Percentiles rank a stretch among this genome's conserved stretches.
Conservation (phyloP, 2,888 invertebrate species). For the Muscina levida region DNA sequence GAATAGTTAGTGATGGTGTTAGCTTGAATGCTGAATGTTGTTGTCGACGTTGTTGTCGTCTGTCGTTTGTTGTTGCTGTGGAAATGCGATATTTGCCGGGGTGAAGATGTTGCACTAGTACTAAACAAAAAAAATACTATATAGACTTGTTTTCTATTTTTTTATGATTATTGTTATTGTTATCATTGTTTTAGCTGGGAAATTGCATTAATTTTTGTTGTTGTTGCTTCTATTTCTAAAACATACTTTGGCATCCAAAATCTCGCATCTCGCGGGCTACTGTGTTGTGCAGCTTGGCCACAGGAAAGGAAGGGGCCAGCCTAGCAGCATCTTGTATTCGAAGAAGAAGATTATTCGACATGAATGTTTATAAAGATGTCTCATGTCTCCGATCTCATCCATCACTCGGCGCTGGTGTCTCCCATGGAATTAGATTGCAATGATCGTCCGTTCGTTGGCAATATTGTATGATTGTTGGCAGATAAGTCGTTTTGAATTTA, state of each 20-base stretch:
- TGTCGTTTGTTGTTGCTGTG: slow-evolving; percentile 16
- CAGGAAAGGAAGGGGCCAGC: neutral
- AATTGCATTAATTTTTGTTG: slow-evolving; percentile 49
- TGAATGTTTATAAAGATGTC: slow-evolving; percentile 20
- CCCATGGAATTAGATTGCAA: slow-evolving; percentile 26
- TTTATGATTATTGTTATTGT: slow-evolving; percentile 33
- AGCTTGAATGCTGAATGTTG: too few species aligned
- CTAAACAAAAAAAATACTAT: slow-evolving; percentile 12
- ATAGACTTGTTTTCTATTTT: slow-evolving; percentile 54
- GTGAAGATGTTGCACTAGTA: neutral
- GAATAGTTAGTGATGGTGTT: too few species aligned
- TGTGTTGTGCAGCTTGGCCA: neutral
- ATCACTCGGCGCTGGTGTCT: slow-evolving; percentile 24
- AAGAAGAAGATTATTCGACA: slow-evolving; percentile 4
- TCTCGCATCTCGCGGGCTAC: neutral
- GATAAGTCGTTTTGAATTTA: slow-evolving; percentile 27
- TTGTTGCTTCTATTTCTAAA: slow-evolving; percentile 37
- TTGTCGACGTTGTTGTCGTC: too few species aligned
- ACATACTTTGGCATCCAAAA: slow-evolving; percentile 42
- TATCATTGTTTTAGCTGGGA: slow-evolving; percentile 50
- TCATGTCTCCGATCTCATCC: slow-evolving; percentile 9
- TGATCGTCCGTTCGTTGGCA: slow-evolving; percentile 34
- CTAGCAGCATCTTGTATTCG: neutral
- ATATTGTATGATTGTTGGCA: slow-evolving; percentile 19
- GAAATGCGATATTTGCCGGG: slow-evolving; percentile 2